Evolutionary conservation across 2,113 vertebrate species (phyloP).

Genomic region (Suricata suricatta): DNA sequence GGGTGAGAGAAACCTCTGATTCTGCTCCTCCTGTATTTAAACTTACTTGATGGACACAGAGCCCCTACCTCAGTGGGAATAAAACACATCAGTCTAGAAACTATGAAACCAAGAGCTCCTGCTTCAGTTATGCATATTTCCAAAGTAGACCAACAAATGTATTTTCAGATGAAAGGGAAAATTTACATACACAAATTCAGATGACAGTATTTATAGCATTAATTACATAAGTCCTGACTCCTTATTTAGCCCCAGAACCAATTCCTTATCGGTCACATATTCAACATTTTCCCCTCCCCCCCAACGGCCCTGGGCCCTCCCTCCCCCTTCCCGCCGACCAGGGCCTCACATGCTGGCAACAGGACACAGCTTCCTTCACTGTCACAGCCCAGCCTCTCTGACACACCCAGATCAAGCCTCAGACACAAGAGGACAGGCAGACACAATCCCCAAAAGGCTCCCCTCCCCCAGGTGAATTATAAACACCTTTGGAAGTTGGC

Average conservation of each 20-base stretch:
- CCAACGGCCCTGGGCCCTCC: neutral
- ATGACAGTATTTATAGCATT: conserved; percentile 78
- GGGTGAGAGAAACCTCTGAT: neutral
- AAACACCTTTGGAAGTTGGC: conserved; percentile 56
- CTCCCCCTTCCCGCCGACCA: neutral
- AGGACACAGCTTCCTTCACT: conserved; percentile 73
- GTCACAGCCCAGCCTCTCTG: conserved; percentile 73
- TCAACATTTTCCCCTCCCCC: conserved; percentile 37
- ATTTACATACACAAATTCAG: conserved; percentile 76
- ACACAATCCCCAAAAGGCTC: conserved; percentile 33
- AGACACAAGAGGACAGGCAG: neutral
- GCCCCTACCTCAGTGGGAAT: neutral
- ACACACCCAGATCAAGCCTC: conserved; percentile 74
- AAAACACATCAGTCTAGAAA: conserved; percentile 32
- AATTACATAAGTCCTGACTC: conserved; percentile 74
- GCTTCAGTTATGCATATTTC: conserved; percentile 37
- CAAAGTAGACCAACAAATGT: conserved; percentile 68
- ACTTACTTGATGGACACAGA: neutral
- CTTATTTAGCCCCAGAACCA: conserved; percentile 74
- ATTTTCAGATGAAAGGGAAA: conserved; percentile 74
- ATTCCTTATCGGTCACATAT: conserved; percentile 64
- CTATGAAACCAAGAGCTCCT: conserved; percentile 39
- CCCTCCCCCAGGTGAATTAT: neutral
- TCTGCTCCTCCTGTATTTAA: neutral
- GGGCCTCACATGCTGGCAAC: conserved; percentile 68